phyloP scores from a whole-genome alignment of 2,797 vertebrate species.

The Microctenopoma lineatum region DNA sequence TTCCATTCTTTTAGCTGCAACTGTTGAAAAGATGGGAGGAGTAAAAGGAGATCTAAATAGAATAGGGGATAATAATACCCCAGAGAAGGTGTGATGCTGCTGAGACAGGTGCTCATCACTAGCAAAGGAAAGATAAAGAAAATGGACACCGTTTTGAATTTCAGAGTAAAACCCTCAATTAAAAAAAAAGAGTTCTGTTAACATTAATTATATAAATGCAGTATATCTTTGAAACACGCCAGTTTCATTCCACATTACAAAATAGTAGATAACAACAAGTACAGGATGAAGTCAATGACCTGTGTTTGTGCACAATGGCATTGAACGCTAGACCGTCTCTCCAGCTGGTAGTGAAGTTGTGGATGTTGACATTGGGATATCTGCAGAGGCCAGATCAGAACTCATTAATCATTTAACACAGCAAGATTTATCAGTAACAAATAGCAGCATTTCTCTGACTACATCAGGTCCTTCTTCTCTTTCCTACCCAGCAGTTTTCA shows the following conservation, averaged over 20 bases:
- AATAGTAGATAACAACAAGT: constrained; percentile 15
- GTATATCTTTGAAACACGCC: neutral
- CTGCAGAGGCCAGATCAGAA: constrained; percentile 74
- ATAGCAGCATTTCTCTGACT: constrained; percentile 8
- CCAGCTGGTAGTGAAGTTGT: constrained; percentile 98
- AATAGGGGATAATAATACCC: constrained; percentile 45
- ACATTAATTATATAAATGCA: neutral
- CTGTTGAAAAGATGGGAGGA: constrained; percentile 42
- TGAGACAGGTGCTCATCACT: constrained; percentile 36
- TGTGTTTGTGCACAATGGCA: constrained; percentile 96
- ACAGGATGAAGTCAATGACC: constrained; percentile 80
- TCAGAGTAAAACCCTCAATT: constrained; percentile 15
- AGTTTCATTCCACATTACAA: constrained; percentile 2
- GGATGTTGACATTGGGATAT: constrained; percentile 95
- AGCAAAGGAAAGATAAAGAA: constrained; percentile 3
- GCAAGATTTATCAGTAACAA: constrained; percentile 6
- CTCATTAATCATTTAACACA: constrained; percentile 61
- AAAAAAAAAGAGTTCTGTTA: neutral
- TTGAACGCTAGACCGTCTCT: constrained; percentile 95
- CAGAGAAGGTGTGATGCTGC: constrained; percentile 38
- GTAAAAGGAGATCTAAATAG: constrained; percentile 53
- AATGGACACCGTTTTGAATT: constrained; percentile 12
- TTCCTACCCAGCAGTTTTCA: constrained; percentile 94
- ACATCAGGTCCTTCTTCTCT: neutral
- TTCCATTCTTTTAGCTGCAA: constrained; percentile 63